Evolutionary conservation across 2,797 vertebrate genomes (phyloP).

Genomic region (Phoeniculus purpureus): DNA sequence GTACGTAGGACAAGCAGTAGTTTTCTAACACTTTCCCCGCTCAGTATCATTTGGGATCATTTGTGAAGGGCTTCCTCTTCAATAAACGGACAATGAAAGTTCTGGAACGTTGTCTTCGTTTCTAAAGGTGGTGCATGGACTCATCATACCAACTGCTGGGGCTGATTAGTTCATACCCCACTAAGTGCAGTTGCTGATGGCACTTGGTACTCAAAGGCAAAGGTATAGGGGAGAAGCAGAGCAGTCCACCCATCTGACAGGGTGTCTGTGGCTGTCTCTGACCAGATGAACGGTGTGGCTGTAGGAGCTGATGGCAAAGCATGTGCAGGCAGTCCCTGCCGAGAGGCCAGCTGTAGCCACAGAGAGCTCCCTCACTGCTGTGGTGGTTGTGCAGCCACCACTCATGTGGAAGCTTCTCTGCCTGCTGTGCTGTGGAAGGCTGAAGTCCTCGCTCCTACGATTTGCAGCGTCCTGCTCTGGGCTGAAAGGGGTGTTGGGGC

Average conservation of each 20-base stretch:
- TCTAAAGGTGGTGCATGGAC: background rate
- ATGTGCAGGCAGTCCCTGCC: background rate
- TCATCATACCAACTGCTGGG: no score
- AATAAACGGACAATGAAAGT: conserved; percentile 77
- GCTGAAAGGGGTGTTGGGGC: background rate
- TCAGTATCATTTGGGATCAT: conserved; percentile 76
- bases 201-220: no score
- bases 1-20: conserved; percentile 83
- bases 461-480: background rate
- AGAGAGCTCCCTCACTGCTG: background rate
- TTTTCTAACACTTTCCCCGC: conserved; percentile 79
- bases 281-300: background rate
- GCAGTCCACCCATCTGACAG: no score
- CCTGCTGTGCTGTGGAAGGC: rapidly evolving
- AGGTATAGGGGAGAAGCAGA: rapidly evolving
- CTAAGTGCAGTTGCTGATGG: background rate
- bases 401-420: background rate
- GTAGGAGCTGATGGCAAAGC: background rate
- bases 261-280: background rate
- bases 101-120: background rate
- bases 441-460: background rate
- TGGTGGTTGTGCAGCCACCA: background rate
- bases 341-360: background rate
- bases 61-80: conserved; percentile 80
- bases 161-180: background rate